Evolutionary conservation across 2,113 vertebrate genomes (phyloP).

Genomic region (Mormoops blainvillei): DNA sequence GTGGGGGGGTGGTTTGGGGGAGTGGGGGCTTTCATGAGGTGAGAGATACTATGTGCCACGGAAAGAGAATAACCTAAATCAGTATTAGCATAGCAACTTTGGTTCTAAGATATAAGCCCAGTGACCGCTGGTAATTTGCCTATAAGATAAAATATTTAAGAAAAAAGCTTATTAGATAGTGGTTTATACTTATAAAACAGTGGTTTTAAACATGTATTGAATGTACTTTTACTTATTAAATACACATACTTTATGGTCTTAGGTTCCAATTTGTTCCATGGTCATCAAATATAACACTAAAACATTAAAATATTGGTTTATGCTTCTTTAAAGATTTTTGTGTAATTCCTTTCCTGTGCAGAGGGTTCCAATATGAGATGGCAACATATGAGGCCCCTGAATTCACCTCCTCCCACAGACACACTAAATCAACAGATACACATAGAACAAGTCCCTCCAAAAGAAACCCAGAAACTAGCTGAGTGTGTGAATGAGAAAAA

Average conservation of each 20-base stretch:
- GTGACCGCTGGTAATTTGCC: background rate
- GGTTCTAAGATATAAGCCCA: background rate
- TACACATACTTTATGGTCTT: background rate
- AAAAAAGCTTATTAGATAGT: background rate
- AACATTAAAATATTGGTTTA: background rate
- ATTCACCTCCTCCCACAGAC: background rate
- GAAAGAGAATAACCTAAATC: background rate
- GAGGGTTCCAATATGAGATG: background rate
- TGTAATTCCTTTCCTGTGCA: background rate
- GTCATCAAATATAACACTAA: background rate
- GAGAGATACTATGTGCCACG: background rate
- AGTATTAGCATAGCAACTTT: background rate
- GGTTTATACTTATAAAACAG: background rate
- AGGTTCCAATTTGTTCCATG: background rate
- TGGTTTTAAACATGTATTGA: background rate
- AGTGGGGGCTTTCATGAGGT: background rate
- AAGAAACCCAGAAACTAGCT: background rate
- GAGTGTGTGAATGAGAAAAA: background rate
- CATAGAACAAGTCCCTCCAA: background rate
- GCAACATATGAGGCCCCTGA: background rate
- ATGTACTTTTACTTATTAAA: background rate
- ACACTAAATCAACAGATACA: background rate
- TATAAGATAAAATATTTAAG: background rate
- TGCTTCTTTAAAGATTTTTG: background rate
- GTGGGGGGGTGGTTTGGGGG: background rate